Evolutionary conservation across 2,113 vertebrate species (phyloP), one percentile per base, ranked within the genome.

Genomic region (Pangasianodon gigas): DNA sequence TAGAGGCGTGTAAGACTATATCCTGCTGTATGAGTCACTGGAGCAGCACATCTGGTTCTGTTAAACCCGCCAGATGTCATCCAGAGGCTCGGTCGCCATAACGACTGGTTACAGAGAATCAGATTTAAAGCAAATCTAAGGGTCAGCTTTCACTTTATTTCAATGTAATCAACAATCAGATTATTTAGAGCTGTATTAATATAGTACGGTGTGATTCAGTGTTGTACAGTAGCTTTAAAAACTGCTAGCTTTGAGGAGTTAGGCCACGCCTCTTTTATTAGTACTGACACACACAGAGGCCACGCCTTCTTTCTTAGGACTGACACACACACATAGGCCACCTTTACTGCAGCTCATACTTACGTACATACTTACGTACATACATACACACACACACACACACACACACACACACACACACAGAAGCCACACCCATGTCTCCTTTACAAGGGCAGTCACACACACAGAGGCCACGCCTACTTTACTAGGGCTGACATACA

Each of bases 31-130:
- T 90, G 91, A 92, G 80, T 92, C 89, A 92, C 83, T 48, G 44
- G 44, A 86, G 52, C 88, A 77, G 60, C 87, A 88, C 91, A 91
- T 91, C 91, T 91, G 91, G 87, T 52, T 84, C 87, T 84, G 84
- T 58, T 90, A 69, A 92, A 83, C 32, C n/a, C 37, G 48, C 87
- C 89, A 82, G 84, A 89, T 92, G 91, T 87, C 71, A 54, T 90
- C 56, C 58, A 54, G 52, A 56, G 65, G 19, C 46, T 89, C 84
- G 44, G 71, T 29, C 37, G 8, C 67, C 9, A 48, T 14, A 18
- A 41, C 54, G 51, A 18, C 81, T 65, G 56, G n/a, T 44, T 29
- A 8, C 51, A 44, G 9, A 58, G 10, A n/a, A 62, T 51, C 44
- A n/a, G 32, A 37, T 54, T 74, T 44, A 14, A 51, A 56, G 71